Base-by-base conservation (phyloP, 1,140 invertebrate species). In the Papilio glaucus region DNA sequence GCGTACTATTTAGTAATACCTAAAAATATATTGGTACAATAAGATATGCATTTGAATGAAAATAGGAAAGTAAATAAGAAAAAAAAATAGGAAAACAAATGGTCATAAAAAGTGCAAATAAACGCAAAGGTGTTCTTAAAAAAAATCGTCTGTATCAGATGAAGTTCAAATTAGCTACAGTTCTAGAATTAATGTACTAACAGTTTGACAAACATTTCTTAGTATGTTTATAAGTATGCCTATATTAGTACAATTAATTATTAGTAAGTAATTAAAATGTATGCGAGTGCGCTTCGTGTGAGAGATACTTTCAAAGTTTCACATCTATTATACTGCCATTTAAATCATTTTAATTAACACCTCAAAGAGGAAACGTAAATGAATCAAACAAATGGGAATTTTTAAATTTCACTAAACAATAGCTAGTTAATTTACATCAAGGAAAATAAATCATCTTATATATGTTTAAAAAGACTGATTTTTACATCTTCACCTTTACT, bases 121-220 rank as follows among this genome's bases (percentile, higher is more conserved):
- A 78, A 76, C 79, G 49, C 21, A 53, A 81, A 87, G 84, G 82
- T 85, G 81, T 85, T 86, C 81, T 78, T 53, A 83, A 85, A 88
- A n/a, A 86, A 79, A 74, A 85, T 87, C 88, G 86, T 93, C 91
- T 93, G 91, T 90, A 93, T 93, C 91, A 93, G 91, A 93, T 91
- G 91, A 86, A 86, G 87, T 91, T 87, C 87, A 91, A 91, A 91
- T 67, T 89, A 91, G 82, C 65, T 85, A 85, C 72, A 75, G 67
- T 83, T 80, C 83, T 85, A 89, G 82, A 86, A 86, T 85, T 85
- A 85, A 83, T 82, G 76, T 87, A 91, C 86, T 92, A 92, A 92
- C 87, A 86, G 78, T 79, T 79, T 82, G 79, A 85, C 81, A 85
- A 83, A 87, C 74, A 72, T 76, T 79, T 76, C 69, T 87, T 82